phyloP scores from a whole-genome alignment of 2,888 invertebrate genomes.

The Andrena chrysosceles region DNA sequence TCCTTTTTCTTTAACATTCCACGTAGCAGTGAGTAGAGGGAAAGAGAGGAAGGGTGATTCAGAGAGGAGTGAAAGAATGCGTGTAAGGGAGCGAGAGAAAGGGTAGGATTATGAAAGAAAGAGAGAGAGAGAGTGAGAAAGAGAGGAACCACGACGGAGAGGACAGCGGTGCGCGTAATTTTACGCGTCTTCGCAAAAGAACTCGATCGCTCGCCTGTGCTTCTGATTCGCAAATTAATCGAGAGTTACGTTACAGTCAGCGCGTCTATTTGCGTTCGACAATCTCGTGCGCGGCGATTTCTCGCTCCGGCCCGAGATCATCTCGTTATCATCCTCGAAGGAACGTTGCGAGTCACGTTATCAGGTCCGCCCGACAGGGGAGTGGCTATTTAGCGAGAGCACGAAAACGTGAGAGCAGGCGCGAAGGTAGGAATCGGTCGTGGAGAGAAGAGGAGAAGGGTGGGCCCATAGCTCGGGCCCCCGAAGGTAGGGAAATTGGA shows the following conservation, averaged over 20 bases:
- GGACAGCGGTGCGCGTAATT: constrained; percentile 58
- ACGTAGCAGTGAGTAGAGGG: constrained; percentile 61
- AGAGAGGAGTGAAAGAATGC: constrained; percentile 34
- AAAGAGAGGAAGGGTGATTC: constrained; percentile 26
- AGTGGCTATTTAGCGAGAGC: constrained; percentile 7
- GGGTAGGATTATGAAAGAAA: constrained; percentile 39
- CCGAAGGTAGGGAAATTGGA: constrained; percentile 24
- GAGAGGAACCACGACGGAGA: constrained; percentile 67
- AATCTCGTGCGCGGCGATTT: not conserved
- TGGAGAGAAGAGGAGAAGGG: not conserved
- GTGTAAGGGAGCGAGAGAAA: constrained; percentile 29
- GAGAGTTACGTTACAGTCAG: constrained; percentile 27
- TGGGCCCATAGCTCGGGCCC: not conserved
- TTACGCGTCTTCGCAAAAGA: constrained; percentile 57
- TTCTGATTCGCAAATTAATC: constrained; percentile 54
- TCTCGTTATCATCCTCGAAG: constrained; percentile 19
- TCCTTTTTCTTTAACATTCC: constrained; percentile 71
- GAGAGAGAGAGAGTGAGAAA: constrained; percentile 56
- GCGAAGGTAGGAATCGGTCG: constrained; percentile 21
- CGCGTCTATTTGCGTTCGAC: not conserved
- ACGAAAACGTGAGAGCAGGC: not conserved
- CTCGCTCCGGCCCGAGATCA: not conserved
- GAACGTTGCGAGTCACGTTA: constrained; percentile 56
- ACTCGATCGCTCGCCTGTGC: constrained; percentile 64
- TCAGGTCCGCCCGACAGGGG: constrained; percentile 19